A percentile compares a stretch with the other conserved stretches of the same genome.
Conservation (phyloP, 2,797 vertebrate species). For the Decapterus maruadsi region DNA sequence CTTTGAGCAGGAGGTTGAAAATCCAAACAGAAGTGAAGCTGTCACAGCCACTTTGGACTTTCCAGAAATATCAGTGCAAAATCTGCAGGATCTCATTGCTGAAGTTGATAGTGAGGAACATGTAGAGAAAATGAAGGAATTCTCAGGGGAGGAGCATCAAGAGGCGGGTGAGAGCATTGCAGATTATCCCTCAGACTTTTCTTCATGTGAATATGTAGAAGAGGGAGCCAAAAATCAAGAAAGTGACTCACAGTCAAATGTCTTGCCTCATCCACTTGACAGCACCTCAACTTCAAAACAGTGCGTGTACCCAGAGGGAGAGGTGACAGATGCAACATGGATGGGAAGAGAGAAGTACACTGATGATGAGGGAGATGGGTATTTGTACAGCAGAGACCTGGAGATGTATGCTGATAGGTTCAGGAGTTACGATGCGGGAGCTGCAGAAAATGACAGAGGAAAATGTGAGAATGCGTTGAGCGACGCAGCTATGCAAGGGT, state of each 20-base stretch:
- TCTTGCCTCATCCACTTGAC: slow-evolving; percentile 7
- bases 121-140: slow-evolving; percentile 75
- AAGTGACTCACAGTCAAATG: background rate
- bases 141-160: slow-evolving; percentile 84
- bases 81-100: slow-evolving; percentile 51
- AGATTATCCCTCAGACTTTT: slow-evolving; percentile 84
- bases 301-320: slow-evolving; percentile 4
- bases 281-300: background rate
- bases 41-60: slow-evolving; percentile 34
- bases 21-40: slow-evolving; percentile 5
- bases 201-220: slow-evolving; percentile 74
- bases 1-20: slow-evolving; percentile 38
- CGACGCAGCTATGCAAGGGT: background rate
- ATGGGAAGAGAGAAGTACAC: slow-evolving; percentile 8
- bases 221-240: slow-evolving; percentile 25
- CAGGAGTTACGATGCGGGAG: background rate
- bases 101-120: slow-evolving; percentile 45
- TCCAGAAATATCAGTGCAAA: slow-evolving; percentile 53
- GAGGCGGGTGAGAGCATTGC: slow-evolving; percentile 83
- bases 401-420: slow-evolving; percentile 33
- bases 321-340: slow-evolving; percentile 3
- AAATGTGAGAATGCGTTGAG: background rate
- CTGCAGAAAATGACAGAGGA: slow-evolving; percentile 3
- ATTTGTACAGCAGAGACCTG: slow-evolving; percentile 58
- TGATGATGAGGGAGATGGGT: slow-evolving; percentile 38